A percentile compares a stretch with the other conserved stretches of the same genome.
Evolutionary conservation across 1,140 invertebrate species (phyloP).

Genomic region (Diuraphis noxia): DNA sequence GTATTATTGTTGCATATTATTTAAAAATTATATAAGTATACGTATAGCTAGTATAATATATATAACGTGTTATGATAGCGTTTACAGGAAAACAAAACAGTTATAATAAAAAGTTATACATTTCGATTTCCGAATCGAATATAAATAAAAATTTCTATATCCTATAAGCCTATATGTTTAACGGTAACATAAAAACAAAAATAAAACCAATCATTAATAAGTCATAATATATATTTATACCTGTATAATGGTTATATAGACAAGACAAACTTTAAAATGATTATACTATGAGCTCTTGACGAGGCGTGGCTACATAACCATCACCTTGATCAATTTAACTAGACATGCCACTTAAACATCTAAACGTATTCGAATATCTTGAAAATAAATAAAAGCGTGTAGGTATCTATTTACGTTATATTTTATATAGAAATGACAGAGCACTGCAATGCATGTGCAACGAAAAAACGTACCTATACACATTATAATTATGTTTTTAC

Average conservation of each 20-base stretch:
- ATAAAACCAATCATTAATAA: conserved; percentile 28
- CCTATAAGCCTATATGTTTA: conserved; percentile 9
- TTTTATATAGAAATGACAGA: not conserved
- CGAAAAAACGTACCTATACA: not conserved
- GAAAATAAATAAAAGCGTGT: not conserved
- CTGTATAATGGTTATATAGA: not conserved
- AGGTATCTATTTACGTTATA: not conserved
- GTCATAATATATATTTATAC: not conserved
- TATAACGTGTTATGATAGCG: not conserved
- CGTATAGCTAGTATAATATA: not conserved
- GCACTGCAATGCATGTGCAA: not conserved
- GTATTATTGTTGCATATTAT: not conserved
- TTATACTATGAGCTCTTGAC: conserved; percentile 13
- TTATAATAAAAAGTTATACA: not conserved
- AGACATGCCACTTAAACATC: not conserved
- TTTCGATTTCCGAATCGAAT: not conserved
- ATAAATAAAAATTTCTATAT: not conserved
- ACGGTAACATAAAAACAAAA: conserved; percentile 37
- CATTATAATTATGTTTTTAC: not conserved
- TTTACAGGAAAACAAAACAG: not conserved
- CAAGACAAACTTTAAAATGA: conserved; percentile 9
- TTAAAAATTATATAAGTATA: not conserved
- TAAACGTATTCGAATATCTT: not conserved
- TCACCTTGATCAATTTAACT: not conserved
- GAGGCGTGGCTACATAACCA: not conserved